A percentile compares a stretch with the other conserved stretches of the same genome.
These are phyloP conservation scores for Tetragnatha montana DNA, from an alignment of 2,888 invertebrate species.

Conservation along the genomic window DNA sequence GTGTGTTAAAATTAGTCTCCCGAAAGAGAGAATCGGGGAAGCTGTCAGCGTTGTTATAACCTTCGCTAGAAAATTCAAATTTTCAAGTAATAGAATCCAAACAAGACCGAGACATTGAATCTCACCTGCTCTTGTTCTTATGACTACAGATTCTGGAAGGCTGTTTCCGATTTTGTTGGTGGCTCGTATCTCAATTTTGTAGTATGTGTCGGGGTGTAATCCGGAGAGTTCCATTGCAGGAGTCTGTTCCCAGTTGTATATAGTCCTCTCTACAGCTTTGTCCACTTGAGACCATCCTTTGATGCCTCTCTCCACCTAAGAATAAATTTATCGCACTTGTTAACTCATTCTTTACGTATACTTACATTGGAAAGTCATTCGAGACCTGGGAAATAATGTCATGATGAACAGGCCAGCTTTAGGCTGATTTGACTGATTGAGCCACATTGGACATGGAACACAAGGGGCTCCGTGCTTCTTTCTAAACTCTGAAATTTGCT, in stretches of 20 bases:
- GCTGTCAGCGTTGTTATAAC: no score
- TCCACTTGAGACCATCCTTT: conserved; percentile 56
- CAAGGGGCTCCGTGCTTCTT: no score
- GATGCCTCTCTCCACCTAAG: conserved; percentile 58
- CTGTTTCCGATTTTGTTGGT: conserved; percentile 91
- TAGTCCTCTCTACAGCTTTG: conserved; percentile 36
- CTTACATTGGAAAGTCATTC: no score
- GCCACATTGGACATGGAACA: no score
- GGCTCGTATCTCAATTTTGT: conserved; percentile 88
- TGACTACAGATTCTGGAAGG: conserved; percentile 84
- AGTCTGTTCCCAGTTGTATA: conserved; percentile 38
- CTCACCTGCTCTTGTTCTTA: conserved; percentile 83
- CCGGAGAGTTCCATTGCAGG: conserved; percentile 78
- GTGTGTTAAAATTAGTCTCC: no score
- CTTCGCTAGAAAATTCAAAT: no score
- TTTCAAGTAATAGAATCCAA: no score
- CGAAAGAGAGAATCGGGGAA: no score
- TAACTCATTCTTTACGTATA: neutral
- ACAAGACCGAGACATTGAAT: neutral
- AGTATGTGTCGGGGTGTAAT: conserved; percentile 86
- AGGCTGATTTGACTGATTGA: neutral
- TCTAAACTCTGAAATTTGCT: no score
- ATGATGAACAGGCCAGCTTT: no score
- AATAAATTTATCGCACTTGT: neutral
- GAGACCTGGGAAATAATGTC: no score